A percentile compares a stretch with the other conserved stretches of the same genome.
phyloP scores from a whole-genome alignment of 1,140 invertebrate genomes.

The Pristionchus pacificus region DNA sequence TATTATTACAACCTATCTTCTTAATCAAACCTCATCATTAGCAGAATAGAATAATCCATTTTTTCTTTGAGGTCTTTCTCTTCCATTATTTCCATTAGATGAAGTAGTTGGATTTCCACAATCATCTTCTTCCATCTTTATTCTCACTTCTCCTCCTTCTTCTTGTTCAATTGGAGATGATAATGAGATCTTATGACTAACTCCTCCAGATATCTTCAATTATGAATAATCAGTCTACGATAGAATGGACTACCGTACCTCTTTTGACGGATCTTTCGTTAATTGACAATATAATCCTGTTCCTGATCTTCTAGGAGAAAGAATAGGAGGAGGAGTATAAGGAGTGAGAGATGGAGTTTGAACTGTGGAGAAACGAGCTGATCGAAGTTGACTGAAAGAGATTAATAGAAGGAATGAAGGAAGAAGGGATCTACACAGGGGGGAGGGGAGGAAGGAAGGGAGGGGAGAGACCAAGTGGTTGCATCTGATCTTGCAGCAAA shows the following conservation, averaged over 20 bases:
- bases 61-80: slow-evolving; percentile 26
- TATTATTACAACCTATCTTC: neutral
- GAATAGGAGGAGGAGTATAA: slow-evolving; percentile 85
- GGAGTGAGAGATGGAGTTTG: neutral
- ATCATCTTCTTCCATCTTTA: slow-evolving; percentile 26
- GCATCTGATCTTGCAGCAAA: too few relatives aligned
- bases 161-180: slow-evolving; percentile 15
- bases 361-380: slow-evolving; percentile 16
- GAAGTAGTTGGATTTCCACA: slow-evolving; percentile 21
- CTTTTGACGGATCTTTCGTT: slow-evolving; percentile 10
- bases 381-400: slow-evolving; percentile 31
- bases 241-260: neutral
- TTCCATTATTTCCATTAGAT: slow-evolving; percentile 7
- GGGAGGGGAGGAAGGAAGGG: too few relatives aligned
- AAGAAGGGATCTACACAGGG: neutral
- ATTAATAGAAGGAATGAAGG: neutral
- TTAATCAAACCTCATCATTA: slow-evolving; percentile 6
- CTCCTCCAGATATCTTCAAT: slow-evolving; percentile 18
- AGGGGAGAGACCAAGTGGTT: too few relatives aligned
- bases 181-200: slow-evolving; percentile 5
- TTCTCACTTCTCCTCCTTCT: slow-evolving; percentile 24
- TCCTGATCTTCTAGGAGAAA: slow-evolving; percentile 76
- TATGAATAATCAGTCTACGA: neutral
- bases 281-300: too few relatives aligned
- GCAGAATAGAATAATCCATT: slow-evolving; percentile 35